Evolutionary conservation across 2,113 vertebrate genomes (phyloP), one percentile per base, ranked within the genome.

Genomic region (Geococcyx californianus): DNA sequence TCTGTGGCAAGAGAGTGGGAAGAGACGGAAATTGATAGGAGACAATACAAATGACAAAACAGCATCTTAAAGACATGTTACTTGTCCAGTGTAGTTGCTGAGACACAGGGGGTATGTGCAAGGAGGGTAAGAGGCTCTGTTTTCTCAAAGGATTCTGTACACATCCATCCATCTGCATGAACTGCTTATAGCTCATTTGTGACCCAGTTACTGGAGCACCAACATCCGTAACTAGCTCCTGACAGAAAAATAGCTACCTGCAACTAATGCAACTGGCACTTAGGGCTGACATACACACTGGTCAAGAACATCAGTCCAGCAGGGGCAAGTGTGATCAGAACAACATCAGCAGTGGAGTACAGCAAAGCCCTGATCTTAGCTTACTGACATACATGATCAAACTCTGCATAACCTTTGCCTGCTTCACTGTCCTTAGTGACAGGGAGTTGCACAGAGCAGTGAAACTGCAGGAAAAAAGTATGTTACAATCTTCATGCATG

Each of bases 121-220:
- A 49, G 11, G n/a, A 67, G 4, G 3, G 7, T 28, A 77, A 69
- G 26, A 74, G 40, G 21, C 42, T 55, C 18, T 63, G 10, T 49
- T 16, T 14, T 45, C 31, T 68, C 29, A 44, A 31, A 74, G 26
- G 24, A 60, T 55, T 28, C 42, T 66, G 7, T 19, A 44, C 23
- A 29, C 6, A n/a, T 13, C 6, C 1, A 0, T 45, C 23, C 12
- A 15, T 60, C 11, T 42, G 20, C 5, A 7, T 0, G 1, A 29
- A 18, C 38, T 69, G 49, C 34, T 67, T 9, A 36, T 33, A 1
- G 2, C 34, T 75, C 25, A 26, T 29, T 6, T 79, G 38, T 38
- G 52, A 66, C 8, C 8, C 51, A 79, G 26, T 25, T 40, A 62
- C 15, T 51, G 23, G 25, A 58, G 40, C 16, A 21, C 16, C 40